Evolutionary conservation across 2,797 vertebrate genomes (phyloP), one percentile per base, ranked within the genome.

Genomic region (Mycteria americana): DNA sequence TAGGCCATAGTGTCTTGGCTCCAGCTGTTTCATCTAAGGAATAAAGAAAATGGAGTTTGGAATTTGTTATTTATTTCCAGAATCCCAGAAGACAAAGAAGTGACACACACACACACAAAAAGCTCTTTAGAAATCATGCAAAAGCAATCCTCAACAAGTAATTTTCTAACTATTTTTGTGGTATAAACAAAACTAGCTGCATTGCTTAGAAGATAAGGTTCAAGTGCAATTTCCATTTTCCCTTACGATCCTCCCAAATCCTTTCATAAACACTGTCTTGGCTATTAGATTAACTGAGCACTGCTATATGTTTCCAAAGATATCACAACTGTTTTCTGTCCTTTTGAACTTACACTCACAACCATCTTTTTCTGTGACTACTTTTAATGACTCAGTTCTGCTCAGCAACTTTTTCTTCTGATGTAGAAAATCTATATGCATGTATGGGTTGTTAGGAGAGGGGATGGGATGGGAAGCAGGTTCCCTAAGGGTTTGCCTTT

Each of bases 21-120:
- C 99, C 98, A 99, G 94, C 72, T 99, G 99, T 88, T 98, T 99
- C 97, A 98, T 98, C 99, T 99, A 83, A 92, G 80, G 73, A 89
- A 92, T 74, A 82, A 95, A 89, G 31, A 91, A 11, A 73, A 72
- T 4, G 16, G 7, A 33, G 45, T 64, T 90, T 84, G 48, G 50
- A 75, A 74, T 80, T 85, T 54, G 25, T 85, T 56, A 57, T 70
- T 83, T 91, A 81, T 81, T 94, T 93, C 62, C 54, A 88, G 78
- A 78, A 91, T 59, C 14, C 57, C 56, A 87, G 35, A 87, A 88
- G 18, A 70, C 59, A 72, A 45, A 92, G 53, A 50, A 94, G 19
- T 4, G 1, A 73, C 33, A 80, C 18, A 85, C 10, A 83, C 9
- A 31, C 7, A 28, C 13, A 82, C 13, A 27, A 19, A 68, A 31